These are phyloP conservation scores for Metopolophium dirhodum DNA, from an alignment of 1,140 invertebrate species.

Conservation along the genomic window DNA sequence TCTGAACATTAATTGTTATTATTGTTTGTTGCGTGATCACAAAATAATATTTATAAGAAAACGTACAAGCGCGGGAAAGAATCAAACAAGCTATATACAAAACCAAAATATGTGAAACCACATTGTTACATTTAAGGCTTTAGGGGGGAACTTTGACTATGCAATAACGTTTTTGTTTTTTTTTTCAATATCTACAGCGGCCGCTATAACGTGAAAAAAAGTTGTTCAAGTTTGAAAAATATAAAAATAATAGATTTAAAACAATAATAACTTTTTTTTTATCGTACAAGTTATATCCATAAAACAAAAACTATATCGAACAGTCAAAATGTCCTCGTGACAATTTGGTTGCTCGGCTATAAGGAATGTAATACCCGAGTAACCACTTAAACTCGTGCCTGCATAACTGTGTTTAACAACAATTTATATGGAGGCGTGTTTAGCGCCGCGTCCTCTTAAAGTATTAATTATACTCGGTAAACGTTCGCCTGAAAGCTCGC, in stretches of 20 bases:
- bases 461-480: neutral
- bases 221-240: neutral
- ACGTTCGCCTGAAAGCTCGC: neutral
- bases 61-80: too few species aligned
- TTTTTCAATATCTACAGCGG: neutral
- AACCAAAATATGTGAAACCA: neutral
- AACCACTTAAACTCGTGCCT: neutral
- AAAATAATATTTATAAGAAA: neutral
- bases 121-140: neutral
- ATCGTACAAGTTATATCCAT: neutral
- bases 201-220: neutral
- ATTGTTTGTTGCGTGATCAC: neutral
- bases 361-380: neutral
- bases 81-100: neutral
- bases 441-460: neutral
- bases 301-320: neutral
- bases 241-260: neutral
- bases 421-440: neutral
- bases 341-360: neutral
- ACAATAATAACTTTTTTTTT: constrained; percentile 3
- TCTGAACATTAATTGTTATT: neutral
- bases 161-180: neutral
- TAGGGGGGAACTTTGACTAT: neutral
- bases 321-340: neutral
- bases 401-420: neutral